phyloP scores from a whole-genome alignment of 2,888 invertebrate species.

The Octonoba sinensis region DNA sequence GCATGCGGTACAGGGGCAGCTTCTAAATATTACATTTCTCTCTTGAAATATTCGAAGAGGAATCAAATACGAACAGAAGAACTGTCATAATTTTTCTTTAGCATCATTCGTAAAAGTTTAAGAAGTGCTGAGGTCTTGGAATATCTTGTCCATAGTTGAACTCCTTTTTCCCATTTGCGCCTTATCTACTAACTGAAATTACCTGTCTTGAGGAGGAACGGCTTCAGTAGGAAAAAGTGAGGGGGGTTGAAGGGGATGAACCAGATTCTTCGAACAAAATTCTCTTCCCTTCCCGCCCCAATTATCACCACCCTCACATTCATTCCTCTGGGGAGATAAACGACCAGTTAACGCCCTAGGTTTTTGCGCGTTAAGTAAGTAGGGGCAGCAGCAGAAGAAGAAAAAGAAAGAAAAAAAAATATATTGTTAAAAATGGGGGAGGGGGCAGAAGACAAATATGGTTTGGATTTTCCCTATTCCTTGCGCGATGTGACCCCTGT shows the following conservation, averaged over 20 bases:
- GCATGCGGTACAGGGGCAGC: too few species aligned
- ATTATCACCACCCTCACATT: slow-evolving; percentile 60
- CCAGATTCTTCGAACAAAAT: slow-evolving; percentile 14
- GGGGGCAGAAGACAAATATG: neutral
- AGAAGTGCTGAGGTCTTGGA: too few species aligned
- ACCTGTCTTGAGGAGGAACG: slow-evolving; percentile 21
- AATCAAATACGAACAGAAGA: neutral
- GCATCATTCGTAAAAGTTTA: neutral
- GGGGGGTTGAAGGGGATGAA: neutral
- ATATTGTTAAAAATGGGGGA: neutral
- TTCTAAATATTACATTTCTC: too few species aligned
- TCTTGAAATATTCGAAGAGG: too few species aligned
- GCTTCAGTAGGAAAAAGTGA: neutral
- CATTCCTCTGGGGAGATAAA: slow-evolving; percentile 46
- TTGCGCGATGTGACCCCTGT: slow-evolving; percentile 33
- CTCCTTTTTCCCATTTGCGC: slow-evolving; percentile 9
- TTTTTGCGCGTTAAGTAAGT: slow-evolving; percentile 16
- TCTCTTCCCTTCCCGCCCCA: slow-evolving; percentile 32
- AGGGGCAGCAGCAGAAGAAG: slow-evolving; percentile 3
- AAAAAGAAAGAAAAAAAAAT: slow-evolving; percentile 1
- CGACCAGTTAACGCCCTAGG: slow-evolving; percentile 57
- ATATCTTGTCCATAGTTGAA: neutral
- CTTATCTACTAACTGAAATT: slow-evolving; percentile 32
- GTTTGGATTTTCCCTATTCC: slow-evolving; percentile 6
- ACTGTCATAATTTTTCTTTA: neutral